Conservation (phyloP, 35 echinoderm and acorn worm genomes). For the Apostichopus parvimensis region DNA sequence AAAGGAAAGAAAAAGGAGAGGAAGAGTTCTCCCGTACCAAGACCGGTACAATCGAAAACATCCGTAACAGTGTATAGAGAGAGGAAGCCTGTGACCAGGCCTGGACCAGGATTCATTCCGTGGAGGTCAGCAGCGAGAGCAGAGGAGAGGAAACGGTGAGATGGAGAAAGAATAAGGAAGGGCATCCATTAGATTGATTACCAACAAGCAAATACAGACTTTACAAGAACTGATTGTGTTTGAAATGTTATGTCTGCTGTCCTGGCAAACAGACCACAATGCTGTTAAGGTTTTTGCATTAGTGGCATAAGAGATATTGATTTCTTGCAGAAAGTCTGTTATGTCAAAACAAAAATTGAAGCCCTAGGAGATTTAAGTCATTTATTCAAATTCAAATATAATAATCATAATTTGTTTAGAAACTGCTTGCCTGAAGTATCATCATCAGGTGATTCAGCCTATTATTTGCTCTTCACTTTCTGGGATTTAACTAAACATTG, state of each 20-base stretch:
- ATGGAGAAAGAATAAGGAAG: background rate
- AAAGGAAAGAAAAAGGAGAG: conserved; percentile 33
- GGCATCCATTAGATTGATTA: background rate
- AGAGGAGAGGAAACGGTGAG: conserved; percentile 62
- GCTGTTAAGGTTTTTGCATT: too few species aligned
- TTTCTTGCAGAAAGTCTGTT: too few species aligned
- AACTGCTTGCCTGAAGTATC: too few species aligned
- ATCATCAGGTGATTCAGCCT: too few species aligned
- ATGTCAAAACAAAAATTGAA: too few species aligned
- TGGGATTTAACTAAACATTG: too few species aligned
- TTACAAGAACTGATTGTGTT: background rate
- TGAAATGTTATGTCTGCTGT: background rate
- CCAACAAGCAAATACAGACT: background rate
- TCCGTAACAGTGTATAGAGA: conserved; percentile 1
- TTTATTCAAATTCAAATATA: too few species aligned
- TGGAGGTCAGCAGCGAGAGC: conserved; percentile 99
- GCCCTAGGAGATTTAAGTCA: too few species aligned
- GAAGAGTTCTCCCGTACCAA: conserved; percentile 14
- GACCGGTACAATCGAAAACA: background rate
- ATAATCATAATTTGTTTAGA: too few species aligned
- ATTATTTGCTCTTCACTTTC: too few species aligned
- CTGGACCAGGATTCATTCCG: conserved; percentile 96
- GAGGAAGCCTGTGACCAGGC: conserved; percentile 54
- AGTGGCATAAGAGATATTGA: too few species aligned
- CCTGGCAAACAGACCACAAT: background rate